These are phyloP conservation scores for Palloptera scutellata DNA, from an alignment of 2,888 invertebrate genomes.

Conservation along the genomic window DNA sequence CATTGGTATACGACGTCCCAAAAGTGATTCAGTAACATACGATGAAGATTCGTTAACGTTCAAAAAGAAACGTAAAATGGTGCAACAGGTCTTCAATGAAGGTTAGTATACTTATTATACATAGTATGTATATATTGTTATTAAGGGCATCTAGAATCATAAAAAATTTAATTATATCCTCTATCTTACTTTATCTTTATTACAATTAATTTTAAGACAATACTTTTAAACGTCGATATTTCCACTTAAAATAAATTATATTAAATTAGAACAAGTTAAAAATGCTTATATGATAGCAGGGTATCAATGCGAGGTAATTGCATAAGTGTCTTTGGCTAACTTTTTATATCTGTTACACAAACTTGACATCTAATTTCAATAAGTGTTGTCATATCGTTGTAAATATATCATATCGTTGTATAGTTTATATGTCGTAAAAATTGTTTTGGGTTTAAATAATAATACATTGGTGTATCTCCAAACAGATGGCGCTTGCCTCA, in stretches of 20 bases:
- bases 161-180: constrained; percentile 3
- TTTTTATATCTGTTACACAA: no score
- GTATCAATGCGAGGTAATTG: constrained; percentile 57
- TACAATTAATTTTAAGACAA: constrained; percentile 1
- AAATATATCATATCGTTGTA: no score
- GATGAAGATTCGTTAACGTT: constrained; percentile 76
- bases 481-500: constrained; percentile 76
- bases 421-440: no score
- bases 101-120: constrained; percentile 46
- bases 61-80: constrained; percentile 74
- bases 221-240: constrained; percentile 13
- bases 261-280: not conserved
- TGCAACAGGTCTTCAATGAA: constrained; percentile 69
- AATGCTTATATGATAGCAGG: constrained; percentile 65
- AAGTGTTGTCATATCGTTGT: no score
- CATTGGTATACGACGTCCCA: constrained; percentile 66
- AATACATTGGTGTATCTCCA: constrained; percentile 43
- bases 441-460: not conserved
- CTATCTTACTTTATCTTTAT: not conserved
- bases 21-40: constrained; percentile 65
- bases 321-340: no score
- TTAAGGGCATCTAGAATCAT: not conserved
- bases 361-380: no score
- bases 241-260: constrained; percentile 14
- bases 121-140: not conserved